Evolutionary conservation across 2,113 vertebrate genomes (phyloP).

Genomic region (Crocuta crocuta): DNA sequence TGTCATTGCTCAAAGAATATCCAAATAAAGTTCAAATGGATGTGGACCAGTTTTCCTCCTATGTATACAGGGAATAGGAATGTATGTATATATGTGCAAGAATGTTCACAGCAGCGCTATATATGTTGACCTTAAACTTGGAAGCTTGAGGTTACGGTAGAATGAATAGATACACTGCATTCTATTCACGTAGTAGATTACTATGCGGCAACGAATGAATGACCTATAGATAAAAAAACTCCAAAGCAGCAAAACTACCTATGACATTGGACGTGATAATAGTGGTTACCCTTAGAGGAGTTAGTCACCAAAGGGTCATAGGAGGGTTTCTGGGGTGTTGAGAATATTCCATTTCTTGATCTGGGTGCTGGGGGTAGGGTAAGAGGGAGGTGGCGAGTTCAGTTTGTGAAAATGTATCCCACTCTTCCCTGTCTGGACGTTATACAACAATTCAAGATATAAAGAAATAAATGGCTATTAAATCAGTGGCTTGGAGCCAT

Average conservation of each 20-base stretch:
- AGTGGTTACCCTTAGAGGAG: not conserved
- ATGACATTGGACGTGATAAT: fast-evolving
- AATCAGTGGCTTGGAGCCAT: not conserved
- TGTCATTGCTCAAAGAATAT: not conserved
- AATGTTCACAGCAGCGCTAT: not conserved
- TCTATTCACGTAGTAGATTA: not conserved
- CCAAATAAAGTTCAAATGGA: not conserved
- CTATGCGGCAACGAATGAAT: too few species aligned
- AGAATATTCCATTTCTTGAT: not conserved
- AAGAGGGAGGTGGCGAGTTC: not conserved
- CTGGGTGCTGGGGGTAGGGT: not conserved
- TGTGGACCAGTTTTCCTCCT: not conserved
- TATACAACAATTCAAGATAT: not conserved
- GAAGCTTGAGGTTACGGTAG: not conserved
- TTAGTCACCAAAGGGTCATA: not conserved
- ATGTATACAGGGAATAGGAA: not conserved
- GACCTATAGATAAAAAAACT: not conserved
- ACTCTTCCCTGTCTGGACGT: not conserved
- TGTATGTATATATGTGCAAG: not conserved
- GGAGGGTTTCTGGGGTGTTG: not conserved
- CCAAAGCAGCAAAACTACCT: not conserved
- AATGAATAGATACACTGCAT: not conserved
- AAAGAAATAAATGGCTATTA: not conserved
- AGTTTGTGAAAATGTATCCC: not conserved
- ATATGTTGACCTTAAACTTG: not conserved